These are phyloP conservation scores for Phymatocera aterrima DNA, from an alignment of 2,888 invertebrate species.

Conservation along the genomic window DNA sequence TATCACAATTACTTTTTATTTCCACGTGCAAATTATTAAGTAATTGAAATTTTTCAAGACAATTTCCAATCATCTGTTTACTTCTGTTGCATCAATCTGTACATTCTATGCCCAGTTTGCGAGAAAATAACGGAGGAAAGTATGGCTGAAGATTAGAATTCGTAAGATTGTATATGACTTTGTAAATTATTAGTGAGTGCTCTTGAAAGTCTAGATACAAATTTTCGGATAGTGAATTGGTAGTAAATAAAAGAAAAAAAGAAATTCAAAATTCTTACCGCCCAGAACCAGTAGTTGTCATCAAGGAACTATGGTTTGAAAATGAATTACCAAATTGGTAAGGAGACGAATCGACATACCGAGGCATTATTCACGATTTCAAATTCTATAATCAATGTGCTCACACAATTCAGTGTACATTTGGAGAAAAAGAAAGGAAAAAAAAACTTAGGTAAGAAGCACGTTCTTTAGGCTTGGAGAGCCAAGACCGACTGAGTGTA, in stretches of 20 bases:
- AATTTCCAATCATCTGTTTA: not conserved
- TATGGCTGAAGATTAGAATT: not conserved
- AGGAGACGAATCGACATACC: conserved; percentile 68
- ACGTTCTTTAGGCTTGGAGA: conserved; percentile 73
- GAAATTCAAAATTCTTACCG: conserved; percentile 62
- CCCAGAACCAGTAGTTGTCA: conserved; percentile 65
- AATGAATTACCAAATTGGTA: conserved; percentile 69
- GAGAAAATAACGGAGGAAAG: conserved; percentile 6
- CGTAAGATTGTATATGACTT: not conserved
- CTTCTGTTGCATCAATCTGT: not conserved
- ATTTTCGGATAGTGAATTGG: not conserved
- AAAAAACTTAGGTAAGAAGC: conserved; percentile 64
- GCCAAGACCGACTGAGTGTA: conserved; percentile 73
- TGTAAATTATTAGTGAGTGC: not conserved
- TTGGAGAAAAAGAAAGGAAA: conserved; percentile 16
- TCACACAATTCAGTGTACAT: conserved; percentile 32
- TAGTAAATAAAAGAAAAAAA: not conserved
- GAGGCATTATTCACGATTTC: conserved; percentile 64
- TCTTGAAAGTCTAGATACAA: not conserved
- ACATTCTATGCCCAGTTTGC: not conserved
- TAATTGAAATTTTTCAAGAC: conserved; percentile 1
- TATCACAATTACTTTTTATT: not conserved
- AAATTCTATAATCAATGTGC: not conserved
- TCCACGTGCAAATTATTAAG: not conserved
- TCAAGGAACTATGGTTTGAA: conserved; percentile 71